Evolutionary conservation across 2,888 invertebrate species (phyloP).

Genomic region (Ophion slaviceki): DNA sequence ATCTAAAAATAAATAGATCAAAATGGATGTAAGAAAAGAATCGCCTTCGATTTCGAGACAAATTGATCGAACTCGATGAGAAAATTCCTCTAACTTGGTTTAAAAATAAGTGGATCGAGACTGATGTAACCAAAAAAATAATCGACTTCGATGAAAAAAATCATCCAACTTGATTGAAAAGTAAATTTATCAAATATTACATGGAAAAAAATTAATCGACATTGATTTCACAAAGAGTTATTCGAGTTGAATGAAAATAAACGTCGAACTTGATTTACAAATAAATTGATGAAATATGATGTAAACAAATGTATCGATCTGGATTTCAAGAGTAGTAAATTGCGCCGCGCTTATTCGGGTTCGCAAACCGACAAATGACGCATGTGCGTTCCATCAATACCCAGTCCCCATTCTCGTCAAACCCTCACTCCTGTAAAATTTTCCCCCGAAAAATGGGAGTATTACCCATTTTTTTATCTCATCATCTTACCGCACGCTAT

Average conservation of each 20-base stretch:
- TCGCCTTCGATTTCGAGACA: no score
- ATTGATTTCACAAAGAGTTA: no score
- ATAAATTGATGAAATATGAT: no score
- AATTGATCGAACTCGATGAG: no score
- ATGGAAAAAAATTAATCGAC: no score
- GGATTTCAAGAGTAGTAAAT: neutral
- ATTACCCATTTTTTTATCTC: neutral
- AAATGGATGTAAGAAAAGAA: no score
- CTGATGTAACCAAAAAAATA: neutral
- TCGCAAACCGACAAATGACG: neutral
- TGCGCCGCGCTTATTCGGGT: no score
- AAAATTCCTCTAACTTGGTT: neutral
- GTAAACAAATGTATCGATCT: no score
- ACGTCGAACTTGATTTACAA: no score
- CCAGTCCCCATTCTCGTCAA: neutral
- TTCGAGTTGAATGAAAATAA: no score
- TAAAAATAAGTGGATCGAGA: neutral
- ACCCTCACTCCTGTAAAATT: neutral
- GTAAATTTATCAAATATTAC: neutral
- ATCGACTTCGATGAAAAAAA: neutral
- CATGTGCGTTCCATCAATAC: neutral
- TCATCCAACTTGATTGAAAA: neutral
- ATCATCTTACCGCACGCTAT: neutral
- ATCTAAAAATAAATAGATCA: no score
- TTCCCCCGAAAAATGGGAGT: neutral